A percentile compares a stretch with the other conserved stretches of the same genome.
Conservation (phyloP, 1,140 invertebrate species). For the Drosophila takahashii region DNA sequence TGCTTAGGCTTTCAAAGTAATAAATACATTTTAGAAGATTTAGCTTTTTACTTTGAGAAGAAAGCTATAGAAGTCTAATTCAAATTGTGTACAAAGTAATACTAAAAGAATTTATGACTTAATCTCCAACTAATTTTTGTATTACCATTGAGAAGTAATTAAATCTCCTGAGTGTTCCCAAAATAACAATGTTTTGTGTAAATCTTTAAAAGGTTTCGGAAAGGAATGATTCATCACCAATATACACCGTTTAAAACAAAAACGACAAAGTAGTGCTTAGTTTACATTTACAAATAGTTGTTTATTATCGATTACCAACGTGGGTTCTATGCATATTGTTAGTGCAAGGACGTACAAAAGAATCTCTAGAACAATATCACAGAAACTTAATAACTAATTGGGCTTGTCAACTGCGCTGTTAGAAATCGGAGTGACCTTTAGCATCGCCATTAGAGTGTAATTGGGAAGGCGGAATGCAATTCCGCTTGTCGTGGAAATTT, state of each 20-base stretch:
- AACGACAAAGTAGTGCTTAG: background rate
- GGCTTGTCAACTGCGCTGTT: conserved; percentile 55
- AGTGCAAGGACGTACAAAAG: conserved; percentile 48
- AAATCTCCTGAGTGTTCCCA: background rate
- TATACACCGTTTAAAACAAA: background rate
- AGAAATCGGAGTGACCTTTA: conserved; percentile 53
- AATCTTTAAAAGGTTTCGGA: too few relatives aligned
- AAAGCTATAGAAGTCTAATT: too few relatives aligned
- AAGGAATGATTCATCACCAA: background rate
- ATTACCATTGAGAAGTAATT: background rate
- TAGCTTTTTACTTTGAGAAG: too few relatives aligned
- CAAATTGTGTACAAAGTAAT: too few relatives aligned
- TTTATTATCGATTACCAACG: conserved; percentile 41
- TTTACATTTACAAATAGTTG: conserved; percentile 26
- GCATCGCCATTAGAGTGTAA: conserved; percentile 51
- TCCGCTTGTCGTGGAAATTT: conserved; percentile 60
- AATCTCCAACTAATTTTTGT: background rate
- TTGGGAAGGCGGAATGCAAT: conserved; percentile 53
- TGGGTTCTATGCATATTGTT: conserved; percentile 54
- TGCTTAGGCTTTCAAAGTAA: too few relatives aligned
- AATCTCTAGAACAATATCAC: conserved; percentile 79
- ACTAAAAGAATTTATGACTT: too few relatives aligned
- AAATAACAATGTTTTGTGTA: too few relatives aligned
- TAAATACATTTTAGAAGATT: too few relatives aligned
- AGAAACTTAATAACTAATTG: conserved; percentile 74